Base-by-base conservation (phyloP, 1,140 invertebrate species). In the Hyles vespertilio region DNA sequence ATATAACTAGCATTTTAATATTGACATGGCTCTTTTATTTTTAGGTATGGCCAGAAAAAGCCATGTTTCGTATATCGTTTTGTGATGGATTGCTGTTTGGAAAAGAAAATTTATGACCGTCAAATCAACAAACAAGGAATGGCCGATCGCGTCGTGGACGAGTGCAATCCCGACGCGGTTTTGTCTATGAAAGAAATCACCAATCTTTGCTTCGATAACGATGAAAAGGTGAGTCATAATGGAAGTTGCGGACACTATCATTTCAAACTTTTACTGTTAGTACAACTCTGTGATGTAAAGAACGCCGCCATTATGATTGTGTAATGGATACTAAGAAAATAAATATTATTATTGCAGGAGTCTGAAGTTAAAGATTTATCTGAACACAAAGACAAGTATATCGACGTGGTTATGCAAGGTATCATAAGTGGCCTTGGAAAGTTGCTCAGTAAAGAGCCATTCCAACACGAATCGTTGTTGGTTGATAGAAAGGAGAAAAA, bases 121-220 rank as follows among this genome's bases (percentile, higher is more conserved):
- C 98, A 99, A 89, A 97, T 99, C 51, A 98, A 97, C 74, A 99
- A 99, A 77, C 97, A 99, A 89, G 95, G 95, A 44, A 99, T 99
- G 95, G 95, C 98, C 0, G 97, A 99, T 89, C 92, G 98, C 32
- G 97, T 99, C 3, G 97, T 99, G 0, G 98, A 99, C 89, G 98
- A 99, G 83, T 95, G 98, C 69, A 98, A 99, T 89, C 97, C 98
- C 0, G 97, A 99, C 77, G 96, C 97, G 9, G 97, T 98, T 81
- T 91, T 99, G 3, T 97, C 96, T 0, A 93, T 96, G 75, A 98
- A 97, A 88, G 98, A 99, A 77, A 95, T 99, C 9, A 98, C 96
- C 43, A 97, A 96, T 66, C 91, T 99, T 2, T 95, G 98, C 64
- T 96, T 95, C 86, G 97, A 98, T 83, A 95, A 98, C 87, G 95